Evolutionary conservation across 2,888 invertebrate species (phyloP).

Genomic region (Meloe dianella): DNA sequence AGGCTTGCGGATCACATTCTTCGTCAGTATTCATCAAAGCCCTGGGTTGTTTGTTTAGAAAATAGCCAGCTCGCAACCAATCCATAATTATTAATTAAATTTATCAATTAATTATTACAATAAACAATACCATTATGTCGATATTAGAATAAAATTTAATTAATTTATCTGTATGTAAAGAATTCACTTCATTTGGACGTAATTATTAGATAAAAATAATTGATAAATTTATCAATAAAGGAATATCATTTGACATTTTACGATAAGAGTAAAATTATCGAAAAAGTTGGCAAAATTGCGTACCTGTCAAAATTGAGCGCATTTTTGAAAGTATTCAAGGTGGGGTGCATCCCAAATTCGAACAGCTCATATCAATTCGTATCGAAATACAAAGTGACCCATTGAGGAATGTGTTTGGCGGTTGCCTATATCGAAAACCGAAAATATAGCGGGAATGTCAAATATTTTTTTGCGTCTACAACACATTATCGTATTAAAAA

Average conservation of each 20-base stretch:
- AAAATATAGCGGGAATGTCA: too few relatives aligned
- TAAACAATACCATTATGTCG: neutral
- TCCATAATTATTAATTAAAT: constrained; percentile 48
- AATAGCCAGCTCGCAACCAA: constrained; percentile 55
- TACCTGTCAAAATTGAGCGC: neutral
- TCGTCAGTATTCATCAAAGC: constrained; percentile 45
- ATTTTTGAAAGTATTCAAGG: too few relatives aligned
- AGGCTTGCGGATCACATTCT: constrained; percentile 79
- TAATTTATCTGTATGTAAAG: neutral
- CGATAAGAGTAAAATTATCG: neutral
- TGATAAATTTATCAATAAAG: constrained; percentile 4
- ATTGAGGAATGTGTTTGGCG: too few relatives aligned
- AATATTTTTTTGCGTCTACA: too few relatives aligned
- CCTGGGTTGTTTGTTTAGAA: constrained; percentile 49
- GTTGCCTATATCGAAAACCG: too few relatives aligned
- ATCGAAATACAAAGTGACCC: too few relatives aligned
- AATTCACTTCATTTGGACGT: constrained; percentile 7
- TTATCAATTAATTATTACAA: neutral
- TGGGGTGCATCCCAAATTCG: too few relatives aligned
- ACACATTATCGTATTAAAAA: too few relatives aligned
- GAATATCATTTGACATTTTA: constrained; percentile 5
- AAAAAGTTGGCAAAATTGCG: constrained; percentile 7
- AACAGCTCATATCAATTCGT: too few relatives aligned
- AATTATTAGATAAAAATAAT: neutral
- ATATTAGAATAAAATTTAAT: neutral